These are phyloP conservation scores for Conistra vaccinii DNA, from an alignment of 2,888 invertebrate genomes.

Conservation along the genomic window DNA sequence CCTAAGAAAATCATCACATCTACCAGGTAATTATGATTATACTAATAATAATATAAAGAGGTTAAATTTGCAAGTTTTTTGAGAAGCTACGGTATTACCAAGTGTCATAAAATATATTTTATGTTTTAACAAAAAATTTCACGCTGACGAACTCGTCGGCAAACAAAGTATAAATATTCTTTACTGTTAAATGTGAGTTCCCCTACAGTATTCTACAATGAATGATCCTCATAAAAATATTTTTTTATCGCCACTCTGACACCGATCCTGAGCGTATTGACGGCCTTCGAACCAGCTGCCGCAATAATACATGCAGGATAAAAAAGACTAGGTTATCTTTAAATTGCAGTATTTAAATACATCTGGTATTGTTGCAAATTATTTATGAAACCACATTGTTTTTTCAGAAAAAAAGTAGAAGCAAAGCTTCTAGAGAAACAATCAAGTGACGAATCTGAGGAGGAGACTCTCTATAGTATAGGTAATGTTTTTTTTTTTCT, in stretches of 20 bases:
- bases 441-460: constrained; percentile 89
- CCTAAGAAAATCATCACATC: constrained; percentile 86
- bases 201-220: not conserved
- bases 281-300: not conserved
- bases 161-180: not conserved
- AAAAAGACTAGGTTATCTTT: not conserved
- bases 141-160: not conserved
- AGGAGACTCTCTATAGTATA: constrained; percentile 86
- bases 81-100: too few relatives aligned
- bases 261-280: not conserved
- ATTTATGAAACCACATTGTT: not conserved
- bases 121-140: too few relatives aligned
- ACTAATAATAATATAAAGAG: too few relatives aligned
- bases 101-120: too few relatives aligned
- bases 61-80: too few relatives aligned
- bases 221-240: not conserved
- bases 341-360: not conserved
- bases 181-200: not conserved
- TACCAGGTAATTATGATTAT: constrained; percentile 76
- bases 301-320: not conserved
- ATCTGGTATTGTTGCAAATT: not conserved
- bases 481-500: constrained; percentile 72
- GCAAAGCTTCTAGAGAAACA: constrained; percentile 88
- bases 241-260: not conserved
- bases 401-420: constrained; percentile 90